A percentile compares a stretch with the other conserved stretches of the same genome.
Conservation (phyloP, 2,797 vertebrate genomes). For the Hirundo rustica region DNA sequence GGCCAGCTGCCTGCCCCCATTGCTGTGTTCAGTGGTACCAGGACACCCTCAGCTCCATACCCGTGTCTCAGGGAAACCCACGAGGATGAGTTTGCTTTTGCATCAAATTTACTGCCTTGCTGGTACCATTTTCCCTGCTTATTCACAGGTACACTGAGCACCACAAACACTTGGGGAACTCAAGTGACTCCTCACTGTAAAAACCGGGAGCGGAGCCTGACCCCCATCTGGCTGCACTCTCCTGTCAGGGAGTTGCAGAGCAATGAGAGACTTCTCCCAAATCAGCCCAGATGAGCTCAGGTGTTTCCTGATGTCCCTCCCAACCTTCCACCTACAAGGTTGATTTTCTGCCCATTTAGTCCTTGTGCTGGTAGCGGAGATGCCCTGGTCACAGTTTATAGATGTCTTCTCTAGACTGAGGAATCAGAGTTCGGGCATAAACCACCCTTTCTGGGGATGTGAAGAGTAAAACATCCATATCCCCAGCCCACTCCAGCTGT, state of each 20-base stretch:
- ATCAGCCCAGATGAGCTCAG: background rate
- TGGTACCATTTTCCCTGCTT: background rate
- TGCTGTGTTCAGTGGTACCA: background rate
- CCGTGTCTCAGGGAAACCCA: background rate
- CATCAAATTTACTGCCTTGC: background rate
- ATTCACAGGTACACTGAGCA: background rate
- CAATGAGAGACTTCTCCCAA: background rate
- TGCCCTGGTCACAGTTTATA: background rate
- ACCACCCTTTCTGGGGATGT: background rate
- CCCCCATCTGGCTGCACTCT: background rate
- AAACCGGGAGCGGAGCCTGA: background rate
- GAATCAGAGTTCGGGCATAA: background rate
- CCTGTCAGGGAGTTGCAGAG: background rate
- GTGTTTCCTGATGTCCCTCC: background rate
- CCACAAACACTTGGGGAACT: too few species aligned
- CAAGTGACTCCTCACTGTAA: background rate
- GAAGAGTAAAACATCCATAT: background rate
- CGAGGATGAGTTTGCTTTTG: background rate
- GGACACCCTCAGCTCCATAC: fast-evolving
- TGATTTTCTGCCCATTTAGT: background rate
- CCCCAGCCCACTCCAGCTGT: background rate
- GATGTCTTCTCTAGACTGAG: background rate
- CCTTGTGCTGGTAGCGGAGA: background rate
- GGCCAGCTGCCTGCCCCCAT: background rate
- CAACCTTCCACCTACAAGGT: background rate